Base-by-base conservation (phyloP, 2,797 vertebrate species). In the Dryobates pubescens region DNA sequence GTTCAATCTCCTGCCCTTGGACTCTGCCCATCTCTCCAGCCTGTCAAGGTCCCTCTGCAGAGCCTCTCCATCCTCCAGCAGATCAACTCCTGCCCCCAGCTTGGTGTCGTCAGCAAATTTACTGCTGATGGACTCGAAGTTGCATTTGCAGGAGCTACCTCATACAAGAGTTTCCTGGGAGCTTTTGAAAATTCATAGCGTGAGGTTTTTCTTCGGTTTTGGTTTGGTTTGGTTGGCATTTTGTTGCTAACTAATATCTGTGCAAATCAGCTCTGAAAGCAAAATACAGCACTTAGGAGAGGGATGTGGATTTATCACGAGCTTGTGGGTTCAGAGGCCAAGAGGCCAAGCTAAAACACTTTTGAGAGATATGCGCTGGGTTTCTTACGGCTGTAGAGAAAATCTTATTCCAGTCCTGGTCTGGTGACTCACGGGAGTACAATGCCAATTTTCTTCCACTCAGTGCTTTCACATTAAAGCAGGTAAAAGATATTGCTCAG, bases 401-500 rank as follows among this genome's bases (percentile, higher is more conserved):
- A 88, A 70, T 29, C n/a, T 85, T 68, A 61, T 68, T 89, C 54
- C 49, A 59, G 71, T 83, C 3, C 36, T 92, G 57, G 64, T 92
- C 36, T 57, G 62, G 67, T 92, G 82, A 86, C 53, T 93, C 93
- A 88, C 1, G 6, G 49, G 54, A 92, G 29, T 78, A 68, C 54
- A 82, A 68, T 15, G 61, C 36, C 36, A 56, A 22, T 92, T 94
- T 92, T 86, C 64, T 81, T 86, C 58, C 64, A 43, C 87, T 41
- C 76, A 71, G 18, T 49, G 75, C 19, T 88, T 67, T 74, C 73
- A 76, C 77, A 93, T 69, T 81, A 73, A 26, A 88, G 49, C 45
- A 91, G 76, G 64, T 89, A 86, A 71, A 93, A 81, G 34, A 57
- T n/a, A 73, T 49, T 74, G 76, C 82, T 88, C 30, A 73, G 30